Percentiles rank a stretch among this genome's conserved stretches.
Conservation (phyloP, 2,797 vertebrate genomes). For the Rhabdophis nuchalis region DNA sequence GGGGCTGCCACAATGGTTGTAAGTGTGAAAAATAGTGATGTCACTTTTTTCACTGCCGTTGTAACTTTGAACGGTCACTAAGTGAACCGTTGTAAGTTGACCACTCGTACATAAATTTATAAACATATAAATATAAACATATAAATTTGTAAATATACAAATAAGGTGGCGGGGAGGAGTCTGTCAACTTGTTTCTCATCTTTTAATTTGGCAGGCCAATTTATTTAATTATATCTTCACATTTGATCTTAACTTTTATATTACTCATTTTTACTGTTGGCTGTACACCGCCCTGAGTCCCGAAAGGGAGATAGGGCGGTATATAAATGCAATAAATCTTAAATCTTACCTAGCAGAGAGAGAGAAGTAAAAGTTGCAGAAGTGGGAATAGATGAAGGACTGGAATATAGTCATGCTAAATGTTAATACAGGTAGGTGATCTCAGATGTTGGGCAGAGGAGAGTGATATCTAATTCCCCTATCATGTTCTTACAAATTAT, state of each 20-base stretch:
- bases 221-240: too few relatives aligned
- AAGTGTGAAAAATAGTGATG: too few relatives aligned
- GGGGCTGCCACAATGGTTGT: too few relatives aligned
- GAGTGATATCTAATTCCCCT: not conserved
- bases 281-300: too few relatives aligned
- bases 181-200: not conserved
- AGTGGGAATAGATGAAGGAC: not conserved
- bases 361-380: not conserved
- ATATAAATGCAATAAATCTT: too few relatives aligned
- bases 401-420: not conserved
- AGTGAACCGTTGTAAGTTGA: too few relatives aligned
- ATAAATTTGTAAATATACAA: not conserved
- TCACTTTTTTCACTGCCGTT: too few relatives aligned
- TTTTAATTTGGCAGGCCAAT: too few relatives aligned
- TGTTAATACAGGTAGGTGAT: not conserved
- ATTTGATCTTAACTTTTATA: too few relatives aligned
- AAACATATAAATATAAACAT: not conserved
- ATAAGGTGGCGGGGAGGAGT: not conserved
- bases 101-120: not conserved
- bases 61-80: too few relatives aligned
- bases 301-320: too few relatives aligned
- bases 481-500: not conserved
- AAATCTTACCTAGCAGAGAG: not conserved
- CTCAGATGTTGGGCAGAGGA: not conserved
- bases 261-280: too few relatives aligned